phyloP scores from a whole-genome alignment of 2,797 vertebrate genomes.

The Heliangelus exortis region DNA sequence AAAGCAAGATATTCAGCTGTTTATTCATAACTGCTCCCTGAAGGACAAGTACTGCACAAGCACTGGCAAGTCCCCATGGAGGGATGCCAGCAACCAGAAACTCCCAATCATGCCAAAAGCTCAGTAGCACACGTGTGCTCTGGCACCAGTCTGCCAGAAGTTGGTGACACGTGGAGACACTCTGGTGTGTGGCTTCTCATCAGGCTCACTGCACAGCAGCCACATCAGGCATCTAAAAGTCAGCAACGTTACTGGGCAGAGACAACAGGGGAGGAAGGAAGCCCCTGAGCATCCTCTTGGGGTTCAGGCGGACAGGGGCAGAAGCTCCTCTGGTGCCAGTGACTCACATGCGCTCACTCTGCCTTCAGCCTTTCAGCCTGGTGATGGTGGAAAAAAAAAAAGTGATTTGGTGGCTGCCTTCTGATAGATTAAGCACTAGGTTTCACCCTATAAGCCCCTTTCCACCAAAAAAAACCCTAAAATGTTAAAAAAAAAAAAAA shows the following conservation, averaged over 20 bases:
- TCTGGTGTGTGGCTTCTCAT: rapidly evolving
- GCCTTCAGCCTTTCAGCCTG: not conserved
- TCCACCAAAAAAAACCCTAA: not conserved
- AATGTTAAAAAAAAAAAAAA: not conserved
- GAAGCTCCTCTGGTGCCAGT: not conserved
- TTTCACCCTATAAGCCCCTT: not conserved
- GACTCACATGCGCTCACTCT: not conserved
- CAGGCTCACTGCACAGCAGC: rapidly evolving
- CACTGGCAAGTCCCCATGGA: not conserved
- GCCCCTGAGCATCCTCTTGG: rapidly evolving
- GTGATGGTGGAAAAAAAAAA: rapidly evolving
- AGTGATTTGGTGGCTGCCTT: not conserved
- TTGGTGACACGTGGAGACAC: rapidly evolving
- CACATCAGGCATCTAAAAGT: not conserved
- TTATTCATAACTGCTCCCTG: slow-evolving; percentile 20
- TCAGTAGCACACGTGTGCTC: rapidly evolving
- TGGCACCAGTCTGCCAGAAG: not conserved
- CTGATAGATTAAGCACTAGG: not conserved
- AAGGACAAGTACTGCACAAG: slow-evolving; percentile 22
- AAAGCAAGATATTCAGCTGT: slow-evolving; percentile 12
- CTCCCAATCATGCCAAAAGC: rapidly evolving
- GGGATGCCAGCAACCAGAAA: not conserved
- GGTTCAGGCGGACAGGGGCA: not conserved
- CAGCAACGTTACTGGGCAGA: rapidly evolving
- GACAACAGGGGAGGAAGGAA: not conserved